Evolutionary conservation across 2,888 invertebrate genomes (phyloP).

Genomic region (Lomographa bimaculata): DNA sequence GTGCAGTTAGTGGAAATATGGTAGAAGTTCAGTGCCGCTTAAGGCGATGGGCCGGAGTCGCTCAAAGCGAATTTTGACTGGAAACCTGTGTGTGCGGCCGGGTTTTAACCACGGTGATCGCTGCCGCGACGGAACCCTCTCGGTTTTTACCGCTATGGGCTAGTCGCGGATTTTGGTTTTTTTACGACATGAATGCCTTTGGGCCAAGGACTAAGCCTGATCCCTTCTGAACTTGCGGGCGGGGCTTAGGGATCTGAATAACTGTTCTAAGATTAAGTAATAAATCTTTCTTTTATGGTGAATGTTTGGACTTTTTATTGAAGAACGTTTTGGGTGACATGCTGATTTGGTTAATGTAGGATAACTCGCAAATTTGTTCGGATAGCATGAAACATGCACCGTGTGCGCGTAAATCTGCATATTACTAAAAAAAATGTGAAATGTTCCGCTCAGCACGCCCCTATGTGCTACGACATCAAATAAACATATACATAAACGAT

Average conservation of each 20-base stretch:
- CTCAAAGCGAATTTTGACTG: constrained; percentile 21
- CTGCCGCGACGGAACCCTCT: constrained; percentile 57
- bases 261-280: constrained; percentile 22
- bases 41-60: constrained; percentile 5
- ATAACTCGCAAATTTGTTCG: no score
- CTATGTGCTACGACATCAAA: no score
- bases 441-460: no score
- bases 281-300: constrained; percentile 6
- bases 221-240: constrained; percentile 33
- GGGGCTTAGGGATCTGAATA: constrained; percentile 37
- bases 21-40: constrained; percentile 17
- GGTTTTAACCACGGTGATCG: constrained; percentile 33
- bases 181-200: constrained; percentile 37
- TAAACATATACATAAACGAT: no score
- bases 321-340: no score
- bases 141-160: constrained; percentile 51
- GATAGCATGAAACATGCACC: no score
- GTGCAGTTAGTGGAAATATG: constrained; percentile 15
- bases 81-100: constrained; percentile 28
- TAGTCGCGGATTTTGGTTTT: constrained; percentile 49
- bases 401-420: no score
- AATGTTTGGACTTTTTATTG: background rate
- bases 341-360: no score
- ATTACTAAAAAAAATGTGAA: no score
- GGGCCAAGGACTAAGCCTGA: constrained; percentile 36